Evolutionary conservation across 1,140 invertebrate species (phyloP).

Genomic region (Drosophila ambigua): DNA sequence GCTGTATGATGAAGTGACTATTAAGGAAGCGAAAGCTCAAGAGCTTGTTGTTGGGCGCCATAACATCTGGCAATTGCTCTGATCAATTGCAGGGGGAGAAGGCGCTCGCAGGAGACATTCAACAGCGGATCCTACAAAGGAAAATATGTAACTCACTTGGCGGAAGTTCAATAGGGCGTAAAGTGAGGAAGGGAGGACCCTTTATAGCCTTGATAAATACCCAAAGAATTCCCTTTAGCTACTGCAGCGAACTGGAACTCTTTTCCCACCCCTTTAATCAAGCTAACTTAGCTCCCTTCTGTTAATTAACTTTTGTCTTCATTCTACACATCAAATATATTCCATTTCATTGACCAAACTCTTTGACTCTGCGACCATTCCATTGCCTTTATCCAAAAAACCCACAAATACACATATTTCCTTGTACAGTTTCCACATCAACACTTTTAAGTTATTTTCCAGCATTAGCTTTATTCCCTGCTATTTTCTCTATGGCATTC

Average conservation of each 20-base stretch:
- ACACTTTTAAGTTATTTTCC: constrained; percentile 37
- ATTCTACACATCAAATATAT: neutral
- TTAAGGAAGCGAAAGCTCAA: constrained; percentile 29
- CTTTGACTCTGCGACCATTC: neutral
- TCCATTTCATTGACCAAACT: constrained; percentile 23
- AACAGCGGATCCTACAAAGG: no score
- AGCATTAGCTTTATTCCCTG: constrained; percentile 2
- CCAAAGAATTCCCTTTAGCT: no score
- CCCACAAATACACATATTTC: constrained; percentile 7
- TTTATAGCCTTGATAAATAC: no score
- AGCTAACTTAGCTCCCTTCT: no score
- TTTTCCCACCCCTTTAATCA: no score
- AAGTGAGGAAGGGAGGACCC: no score
- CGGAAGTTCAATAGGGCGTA: no score
- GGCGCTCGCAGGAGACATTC: no score
- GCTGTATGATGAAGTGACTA: constrained; percentile 33
- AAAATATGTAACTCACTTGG: no score
- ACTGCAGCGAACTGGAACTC: no score
- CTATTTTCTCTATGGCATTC: constrained; percentile 12
- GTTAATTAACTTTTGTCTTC: no score
- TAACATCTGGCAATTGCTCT: neutral
- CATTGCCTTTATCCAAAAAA: constrained; percentile 3
- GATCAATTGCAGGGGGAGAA: constrained; percentile 6
- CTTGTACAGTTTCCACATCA: constrained; percentile 30
- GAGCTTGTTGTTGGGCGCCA: neutral